Conservation (phyloP, 2,888 invertebrate genomes). For the Acanthacorydalis orientalis region DNA sequence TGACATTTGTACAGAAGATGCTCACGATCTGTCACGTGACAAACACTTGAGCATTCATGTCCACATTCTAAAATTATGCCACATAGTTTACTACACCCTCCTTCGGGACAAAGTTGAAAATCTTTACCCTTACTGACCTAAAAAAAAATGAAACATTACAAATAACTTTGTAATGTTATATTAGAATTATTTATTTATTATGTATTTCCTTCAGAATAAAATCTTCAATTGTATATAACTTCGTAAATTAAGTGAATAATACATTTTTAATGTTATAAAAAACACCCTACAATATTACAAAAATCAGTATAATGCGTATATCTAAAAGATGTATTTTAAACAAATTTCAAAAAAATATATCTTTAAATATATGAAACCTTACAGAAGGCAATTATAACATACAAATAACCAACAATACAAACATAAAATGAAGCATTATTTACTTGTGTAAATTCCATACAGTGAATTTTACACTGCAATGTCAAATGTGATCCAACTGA, state of each 20-base stretch:
- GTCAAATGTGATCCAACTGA: slow-evolving; percentile 34
- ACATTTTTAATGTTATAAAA: too few relatives aligned
- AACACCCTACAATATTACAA: too few relatives aligned
- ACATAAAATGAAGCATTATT: too few relatives aligned
- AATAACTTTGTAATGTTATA: background rate
- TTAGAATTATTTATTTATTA: background rate
- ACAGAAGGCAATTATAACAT: too few relatives aligned
- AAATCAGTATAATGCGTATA: too few relatives aligned
- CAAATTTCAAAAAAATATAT: too few relatives aligned
- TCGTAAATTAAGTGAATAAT: too few relatives aligned
- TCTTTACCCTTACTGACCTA: slow-evolving; percentile 24
- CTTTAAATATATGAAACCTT: too few relatives aligned
- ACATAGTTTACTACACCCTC: slow-evolving; percentile 43
- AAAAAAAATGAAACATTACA: background rate
- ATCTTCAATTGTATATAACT: too few relatives aligned
- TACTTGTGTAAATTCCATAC: slow-evolving; percentile 24
- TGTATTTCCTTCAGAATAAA: slow-evolving; percentile 5
- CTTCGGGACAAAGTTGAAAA: slow-evolving; percentile 34
- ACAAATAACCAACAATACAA: too few relatives aligned
- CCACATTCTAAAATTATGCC: slow-evolving; percentile 34
- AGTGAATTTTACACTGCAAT: slow-evolving; percentile 35
- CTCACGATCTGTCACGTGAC: slow-evolving; percentile 38
- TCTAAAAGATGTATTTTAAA: too few relatives aligned
- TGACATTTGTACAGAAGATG: slow-evolving; percentile 32
- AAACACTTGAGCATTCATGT: slow-evolving; percentile 40